Base-by-base conservation (phyloP, 2,888 invertebrate genomes). In the Carabus problematicus region DNA sequence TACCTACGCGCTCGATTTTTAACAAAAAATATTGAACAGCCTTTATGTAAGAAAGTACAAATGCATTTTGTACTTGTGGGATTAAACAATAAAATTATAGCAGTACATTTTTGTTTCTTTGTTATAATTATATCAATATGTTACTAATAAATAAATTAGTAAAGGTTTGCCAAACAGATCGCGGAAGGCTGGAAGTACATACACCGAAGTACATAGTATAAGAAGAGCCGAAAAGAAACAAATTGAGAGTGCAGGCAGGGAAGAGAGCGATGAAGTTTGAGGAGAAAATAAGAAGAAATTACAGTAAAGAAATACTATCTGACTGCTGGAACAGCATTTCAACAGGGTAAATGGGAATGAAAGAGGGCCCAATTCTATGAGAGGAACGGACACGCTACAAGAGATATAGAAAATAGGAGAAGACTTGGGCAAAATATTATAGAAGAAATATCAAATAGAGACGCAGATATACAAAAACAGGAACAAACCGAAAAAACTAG, bases 341-440 rank as follows among this genome's bases (percentile, higher is more conserved):
- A 39, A 42, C 18, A 55, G 16, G 45, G 45, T 8, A 59, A 62
- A 58, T 60, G 56, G 12, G 60, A 41, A 56, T 55, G 62, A 16
- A 56, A 59, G 19, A 68, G 70, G 12, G 59, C 55, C n/a, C 18
- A 39, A 18, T 64, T 41, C 45, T 42, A 59, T 12, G 43, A 56
- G 45, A 61, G 70, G 63, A 61, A 70, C 61, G 71, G 71, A 67
- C 56, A 60, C 29, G 43, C 63, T 47, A 43, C 14, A 18, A 66
- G 55, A 69, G 67, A 61, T 29, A 66, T 67, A 43, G 66, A 72
- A 14, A 66, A 54, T 39, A 69, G 71, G 67, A 72, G 71, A 72
- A 71, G 63, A 64, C 66, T 55, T 67, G 70, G 68, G 68, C 72
- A 70, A 72, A 70, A 72, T 70, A 69, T 66, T 71, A 70, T 70